Evolutionary conservation across 2,797 vertebrate species (phyloP).

Genomic region (Coccyzus lansbergi): DNA sequence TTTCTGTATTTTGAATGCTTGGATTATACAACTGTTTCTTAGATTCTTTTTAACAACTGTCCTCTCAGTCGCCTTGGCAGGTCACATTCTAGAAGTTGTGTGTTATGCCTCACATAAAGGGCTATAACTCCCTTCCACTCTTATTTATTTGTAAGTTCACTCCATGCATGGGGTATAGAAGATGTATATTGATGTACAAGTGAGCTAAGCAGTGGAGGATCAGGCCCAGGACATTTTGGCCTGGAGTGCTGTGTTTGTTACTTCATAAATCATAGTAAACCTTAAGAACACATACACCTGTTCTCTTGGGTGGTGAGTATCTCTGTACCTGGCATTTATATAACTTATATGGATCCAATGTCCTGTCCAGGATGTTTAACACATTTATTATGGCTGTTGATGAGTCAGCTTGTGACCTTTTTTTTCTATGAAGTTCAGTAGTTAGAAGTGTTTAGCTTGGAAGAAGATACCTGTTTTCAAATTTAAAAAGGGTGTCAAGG

Average conservation of each 20-base stretch:
- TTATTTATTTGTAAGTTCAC: neutral
- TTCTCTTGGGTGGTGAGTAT: neutral
- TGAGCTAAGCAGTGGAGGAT: neutral
- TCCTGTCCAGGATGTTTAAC: neutral
- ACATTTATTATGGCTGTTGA: constrained; percentile 10
- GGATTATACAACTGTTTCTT: neutral
- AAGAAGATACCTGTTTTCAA: constrained; percentile 70
- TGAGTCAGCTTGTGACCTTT: constrained; percentile 41
- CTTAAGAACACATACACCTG: constrained; percentile 38
- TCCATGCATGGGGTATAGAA: neutral
- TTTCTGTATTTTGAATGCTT: neutral
- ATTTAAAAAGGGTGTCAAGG: neutral
- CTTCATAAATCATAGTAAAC: constrained; percentile 44
- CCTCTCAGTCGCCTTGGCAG: neutral
- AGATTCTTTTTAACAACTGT: neutral
- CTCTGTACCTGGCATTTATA: constrained; percentile 27
- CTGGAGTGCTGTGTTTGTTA: neutral
- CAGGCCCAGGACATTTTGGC: neutral
- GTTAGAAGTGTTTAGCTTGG: constrained; percentile 69
- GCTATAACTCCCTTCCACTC: neutral
- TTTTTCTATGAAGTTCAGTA: constrained; percentile 49
- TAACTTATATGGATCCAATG: neutral
- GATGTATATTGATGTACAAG: neutral
- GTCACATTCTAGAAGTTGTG: neutral
- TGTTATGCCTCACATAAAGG: neutral